Evolutionary conservation across 2,888 invertebrate genomes (phyloP), one percentile per base, ranked within the genome.

Genomic region (Lochmaea capreae): DNA sequence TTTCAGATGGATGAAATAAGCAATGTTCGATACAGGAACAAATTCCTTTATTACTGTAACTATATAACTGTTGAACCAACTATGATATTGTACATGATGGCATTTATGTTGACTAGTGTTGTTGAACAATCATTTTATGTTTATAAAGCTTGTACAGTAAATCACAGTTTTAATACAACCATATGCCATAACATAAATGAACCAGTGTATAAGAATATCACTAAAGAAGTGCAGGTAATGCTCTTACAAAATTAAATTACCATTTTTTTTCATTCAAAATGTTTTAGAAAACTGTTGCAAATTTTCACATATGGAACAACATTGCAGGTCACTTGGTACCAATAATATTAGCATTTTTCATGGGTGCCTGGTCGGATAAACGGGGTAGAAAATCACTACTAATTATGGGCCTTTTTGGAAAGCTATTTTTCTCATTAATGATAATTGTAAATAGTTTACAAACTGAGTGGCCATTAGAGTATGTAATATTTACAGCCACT

Each of bases 51-150:
- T 57, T 84, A 83, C 72, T 62, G 84, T 39, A 79, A 73, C 59
- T 83, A 88, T 42, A 89, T 94, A 69, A 93, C 95, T 0, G 95
- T 97, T 26, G 97, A 97, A 83, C 96, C 97, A 0, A 91, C 94
- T 0, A 92, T 97, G 92, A 94, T 96, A 84, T 88, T 96, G 2
- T 97, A 95, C 84, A 96, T 97, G 95, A 91, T 95, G 89, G 94
- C 95, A 1, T 94, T 91, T 82, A 94, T 95, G 94, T 89, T 92
- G 67, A 95, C 95, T 3, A 91, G 91, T 73, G 94, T 95, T 0
- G 90, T 94, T 46, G 95, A 95, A 82, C 94, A 95, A 84, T 91
- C 93, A 42, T 93, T 95, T 82, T 95, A 94, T 83, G 89, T 94
- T 1, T 89, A 94, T 82, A 93, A 93, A 87, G 92, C 95, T 0